Percentiles rank a stretch among this genome's conserved stretches.
Conservation (phyloP, 2,888 invertebrate genomes). For the Augochlorella aurata region DNA sequence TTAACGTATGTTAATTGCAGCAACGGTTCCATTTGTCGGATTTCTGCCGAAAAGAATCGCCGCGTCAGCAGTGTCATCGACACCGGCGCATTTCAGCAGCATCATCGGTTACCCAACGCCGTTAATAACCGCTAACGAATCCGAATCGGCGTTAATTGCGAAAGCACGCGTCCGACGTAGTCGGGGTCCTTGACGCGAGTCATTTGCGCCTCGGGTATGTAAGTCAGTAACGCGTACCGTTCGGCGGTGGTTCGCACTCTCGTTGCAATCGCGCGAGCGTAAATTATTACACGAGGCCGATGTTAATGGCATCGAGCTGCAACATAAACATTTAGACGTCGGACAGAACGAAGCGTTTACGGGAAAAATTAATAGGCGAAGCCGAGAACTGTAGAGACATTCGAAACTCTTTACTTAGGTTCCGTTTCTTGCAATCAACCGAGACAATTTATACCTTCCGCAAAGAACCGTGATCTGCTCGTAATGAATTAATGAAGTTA, state of each 20-base stretch:
- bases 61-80: slow-evolving; percentile 12
- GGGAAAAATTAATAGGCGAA: too few relatives aligned
- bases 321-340: slow-evolving; percentile 7
- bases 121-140: slow-evolving; percentile 50
- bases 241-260: background rate
- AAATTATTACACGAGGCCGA: slow-evolving; percentile 1
- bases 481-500: too few relatives aligned
- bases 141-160: slow-evolving; percentile 60
- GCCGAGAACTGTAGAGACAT: too few relatives aligned
- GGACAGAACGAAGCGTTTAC: background rate
- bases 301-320: slow-evolving; percentile 4
- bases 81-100: slow-evolving; percentile 28
- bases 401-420: too few relatives aligned
- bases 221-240: slow-evolving; percentile 24
- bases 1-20: background rate
- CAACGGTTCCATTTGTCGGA: background rate
- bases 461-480: too few relatives aligned
- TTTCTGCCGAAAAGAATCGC: too few relatives aligned
- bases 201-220: slow-evolving; percentile 27
- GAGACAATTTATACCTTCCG: too few relatives aligned
- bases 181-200: slow-evolving; percentile 33
- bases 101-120: slow-evolving; percentile 49
- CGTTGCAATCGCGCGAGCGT: slow-evolving; percentile 4
- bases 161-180: slow-evolving; percentile 44
- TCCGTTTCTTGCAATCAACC: too few relatives aligned